phyloP scores from a whole-genome alignment of 1,140 invertebrate genomes.

The Zaprionus davidi region DNA sequence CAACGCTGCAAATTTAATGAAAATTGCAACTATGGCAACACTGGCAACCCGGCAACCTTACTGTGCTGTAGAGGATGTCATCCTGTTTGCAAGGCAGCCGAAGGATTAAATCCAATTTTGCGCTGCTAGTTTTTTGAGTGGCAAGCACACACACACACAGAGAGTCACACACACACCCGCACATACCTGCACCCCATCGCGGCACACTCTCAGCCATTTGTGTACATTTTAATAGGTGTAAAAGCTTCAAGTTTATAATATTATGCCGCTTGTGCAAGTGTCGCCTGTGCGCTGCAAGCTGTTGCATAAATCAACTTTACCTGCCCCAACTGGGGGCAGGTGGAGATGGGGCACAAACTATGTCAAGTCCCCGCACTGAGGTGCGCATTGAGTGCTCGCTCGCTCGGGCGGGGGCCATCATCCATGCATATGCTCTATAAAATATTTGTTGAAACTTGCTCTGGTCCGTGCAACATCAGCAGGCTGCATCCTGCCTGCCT shows the following conservation, averaged over 20 bases:
- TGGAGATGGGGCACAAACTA: conserved; percentile 50
- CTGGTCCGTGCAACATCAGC: too few species aligned
- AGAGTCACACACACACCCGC: not conserved
- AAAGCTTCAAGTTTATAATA: conserved; percentile 72
- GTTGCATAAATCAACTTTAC: conserved; percentile 79
- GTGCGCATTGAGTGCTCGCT: conserved; percentile 13
- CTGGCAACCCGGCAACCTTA: not conserved
- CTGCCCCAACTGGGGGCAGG: conserved; percentile 5
- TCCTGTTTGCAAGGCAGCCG: not conserved
- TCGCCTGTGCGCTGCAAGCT: conserved; percentile 53
- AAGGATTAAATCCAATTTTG: conserved; percentile 71
- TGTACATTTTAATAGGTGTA: conserved; percentile 69
- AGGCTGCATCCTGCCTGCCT: conserved; percentile 1
- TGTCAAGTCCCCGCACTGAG: conserved; percentile 63
- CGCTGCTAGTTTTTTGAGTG: conserved; percentile 69
- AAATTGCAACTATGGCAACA: conserved; percentile 49
- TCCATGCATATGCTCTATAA: conserved; percentile 69
- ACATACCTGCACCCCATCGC: too few species aligned
- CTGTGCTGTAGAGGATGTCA: not conserved
- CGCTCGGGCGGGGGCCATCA: conserved; percentile 10
- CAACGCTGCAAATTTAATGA: conserved; percentile 70
- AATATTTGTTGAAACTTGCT: conserved; percentile 77
- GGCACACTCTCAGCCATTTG: conserved; percentile 33
- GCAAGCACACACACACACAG: conserved; percentile 43
- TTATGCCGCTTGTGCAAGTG: conserved; percentile 55